Evolutionary conservation across 2,888 invertebrate species (phyloP).

Genomic region (Phasia obesa): DNA sequence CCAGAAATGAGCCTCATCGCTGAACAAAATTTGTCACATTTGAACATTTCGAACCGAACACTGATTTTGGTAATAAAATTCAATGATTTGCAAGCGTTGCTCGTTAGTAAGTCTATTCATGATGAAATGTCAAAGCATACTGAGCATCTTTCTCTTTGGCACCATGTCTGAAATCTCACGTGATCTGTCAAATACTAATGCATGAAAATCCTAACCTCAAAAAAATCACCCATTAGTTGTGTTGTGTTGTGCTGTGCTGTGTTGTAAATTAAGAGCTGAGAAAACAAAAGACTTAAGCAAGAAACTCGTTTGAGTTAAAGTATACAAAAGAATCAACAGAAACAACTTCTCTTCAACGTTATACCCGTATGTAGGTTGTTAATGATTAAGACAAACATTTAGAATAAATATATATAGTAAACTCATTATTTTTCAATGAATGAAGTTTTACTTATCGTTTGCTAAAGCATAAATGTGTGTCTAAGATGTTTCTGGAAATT

Average conservation of each 20-base stretch:
- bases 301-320: slow-evolving; percentile 26
- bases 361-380: slow-evolving; percentile 41
- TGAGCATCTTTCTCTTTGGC: too few relatives aligned
- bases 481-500: not conserved
- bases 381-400: slow-evolving; percentile 2
- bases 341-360: slow-evolving; percentile 10
- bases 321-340: not conserved
- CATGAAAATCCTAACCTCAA: too few relatives aligned
- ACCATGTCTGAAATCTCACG: too few relatives aligned
- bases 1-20: too few relatives aligned
- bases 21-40: too few relatives aligned
- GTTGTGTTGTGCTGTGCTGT: slow-evolving; percentile 11
- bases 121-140: too few relatives aligned
- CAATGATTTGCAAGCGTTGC: too few relatives aligned
- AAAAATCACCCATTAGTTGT: too few relatives aligned
- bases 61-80: too few relatives aligned
- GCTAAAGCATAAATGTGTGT: not conserved
- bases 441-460: slow-evolving; percentile 21
- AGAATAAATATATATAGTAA: not conserved
- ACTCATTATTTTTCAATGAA: slow-evolving; percentile 4
- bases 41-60: too few relatives aligned
- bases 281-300: slow-evolving; percentile 56
- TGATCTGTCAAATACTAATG: too few relatives aligned
- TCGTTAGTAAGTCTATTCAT: too few relatives aligned
- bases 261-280: not conserved